Evolutionary conservation across 2,888 invertebrate species (phyloP), one percentile per base, ranked within the genome.

Genomic region (Brachypterus glaber): DNA sequence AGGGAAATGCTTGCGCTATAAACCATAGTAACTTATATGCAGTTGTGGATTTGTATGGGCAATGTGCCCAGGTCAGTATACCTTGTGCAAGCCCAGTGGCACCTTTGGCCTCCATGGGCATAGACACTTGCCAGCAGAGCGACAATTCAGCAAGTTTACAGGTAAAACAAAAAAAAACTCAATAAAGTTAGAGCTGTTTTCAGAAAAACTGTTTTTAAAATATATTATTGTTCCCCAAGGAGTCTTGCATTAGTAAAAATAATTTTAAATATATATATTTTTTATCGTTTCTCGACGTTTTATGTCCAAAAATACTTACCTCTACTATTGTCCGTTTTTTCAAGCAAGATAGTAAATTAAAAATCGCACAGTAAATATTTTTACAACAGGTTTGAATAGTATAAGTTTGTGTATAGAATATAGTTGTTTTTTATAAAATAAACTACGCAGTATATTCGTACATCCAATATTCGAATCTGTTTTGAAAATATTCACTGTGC

Each of bases 31-130:
- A 82, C 62, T 79, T 93, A 37, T 95, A 87, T 68, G 92, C 91
- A 2, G 91, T 95, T n/a, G 80, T 95, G 33, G 93, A 95, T 69
- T 70, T 95, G 35, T 93, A 92, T 57, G 93, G 93, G 1, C 90
- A 90, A 60, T 95, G 95, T 64, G 88, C 91, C 1, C 90, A 93
- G 74, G 92, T 27, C 4, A 77, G 69, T 46, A 62, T 62, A 33
- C 59, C 60, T 3, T 62, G 63, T 40, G 57, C 54, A 14, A 59
- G 63, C 2, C 63, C 65, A 2, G 36, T 60, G 14, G 57, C 54
- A 11, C 68, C 29, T 39, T 64, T 50, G 30, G 65, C 40, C 56
- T 54, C 43, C 55, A 63, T 46, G 53, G 64, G 17, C 50, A 63
- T 57, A 26, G 63, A 57, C 26, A 55, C 51, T 31, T 62, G 59